Conservation (phyloP, 2,888 invertebrate species). For the Polyploca ridens region DNA sequence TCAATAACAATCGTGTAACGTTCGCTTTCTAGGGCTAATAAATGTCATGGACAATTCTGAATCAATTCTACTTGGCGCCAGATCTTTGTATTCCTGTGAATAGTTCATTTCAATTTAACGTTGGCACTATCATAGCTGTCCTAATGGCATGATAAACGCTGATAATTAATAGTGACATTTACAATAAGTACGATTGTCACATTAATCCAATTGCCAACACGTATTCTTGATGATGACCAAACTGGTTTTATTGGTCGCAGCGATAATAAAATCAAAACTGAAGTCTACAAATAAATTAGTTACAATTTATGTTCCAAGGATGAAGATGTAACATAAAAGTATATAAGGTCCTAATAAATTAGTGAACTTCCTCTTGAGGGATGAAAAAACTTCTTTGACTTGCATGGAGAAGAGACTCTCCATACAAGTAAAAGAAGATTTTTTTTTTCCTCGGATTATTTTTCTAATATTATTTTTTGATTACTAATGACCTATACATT, state of each 20-base stretch:
- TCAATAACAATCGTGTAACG: not conserved
- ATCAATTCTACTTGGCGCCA: conserved; percentile 1
- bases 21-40: not conserved
- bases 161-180: conserved; percentile 6
- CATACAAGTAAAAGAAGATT: too few relatives aligned
- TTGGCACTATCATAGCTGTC: not conserved
- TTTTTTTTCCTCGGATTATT: too few relatives aligned
- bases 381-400: too few relatives aligned
- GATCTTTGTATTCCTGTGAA: not conserved
- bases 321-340: not conserved
- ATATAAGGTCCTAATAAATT: too few relatives aligned
- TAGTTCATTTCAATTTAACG: not conserved
- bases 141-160: not conserved
- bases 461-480: too few relatives aligned
- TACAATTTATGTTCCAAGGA: not conserved
- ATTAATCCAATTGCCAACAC: not conserved
- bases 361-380: too few relatives aligned
- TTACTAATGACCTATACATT: too few relatives aligned
- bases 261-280: not conserved
- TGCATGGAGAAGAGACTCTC: too few relatives aligned
- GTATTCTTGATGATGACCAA: conserved; percentile 1
- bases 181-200: not conserved
- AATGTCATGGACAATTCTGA: not conserved
- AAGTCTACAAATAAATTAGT: not conserved
- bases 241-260: not conserved